A percentile compares a stretch with the other conserved stretches of the same genome.
Evolutionary conservation across 2,797 vertebrate genomes (phyloP).

Genomic region (Neomorphus geoffroyi): DNA sequence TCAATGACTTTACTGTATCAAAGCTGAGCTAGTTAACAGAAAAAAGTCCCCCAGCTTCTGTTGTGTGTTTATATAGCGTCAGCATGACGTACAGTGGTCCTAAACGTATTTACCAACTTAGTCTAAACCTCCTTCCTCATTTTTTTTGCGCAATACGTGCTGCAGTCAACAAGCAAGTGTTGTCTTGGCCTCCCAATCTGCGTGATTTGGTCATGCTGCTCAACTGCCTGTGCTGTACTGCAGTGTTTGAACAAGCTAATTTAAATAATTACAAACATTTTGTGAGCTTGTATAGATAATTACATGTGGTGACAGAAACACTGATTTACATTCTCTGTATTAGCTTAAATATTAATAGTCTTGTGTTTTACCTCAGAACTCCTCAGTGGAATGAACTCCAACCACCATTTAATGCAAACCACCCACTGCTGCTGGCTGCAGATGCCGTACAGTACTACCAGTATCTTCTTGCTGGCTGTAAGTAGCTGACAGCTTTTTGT

Average conservation of each 20-base stretch:
- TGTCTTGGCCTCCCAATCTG: slow-evolving; percentile 6
- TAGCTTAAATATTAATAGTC: slow-evolving; percentile 78
- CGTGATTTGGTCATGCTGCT: slow-evolving; percentile 16
- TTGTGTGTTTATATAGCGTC: slow-evolving; percentile 47
- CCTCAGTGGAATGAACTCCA: slow-evolving; percentile 98
- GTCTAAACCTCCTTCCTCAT: slow-evolving; percentile 17
- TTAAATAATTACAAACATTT: slow-evolving; percentile 75
- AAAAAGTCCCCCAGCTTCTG: not conserved
- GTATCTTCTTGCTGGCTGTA: slow-evolving; percentile 90
- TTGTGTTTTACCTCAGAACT: slow-evolving; percentile 84
- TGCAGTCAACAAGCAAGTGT: slow-evolving; percentile 24
- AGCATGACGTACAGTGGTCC: not conserved
- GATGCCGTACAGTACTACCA: slow-evolving; percentile 96
- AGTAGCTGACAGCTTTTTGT: slow-evolving; percentile 72
- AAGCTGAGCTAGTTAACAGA: slow-evolving; percentile 21
- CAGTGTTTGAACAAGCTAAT: slow-evolving; percentile 68
- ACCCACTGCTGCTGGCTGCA: slow-evolving; percentile 91
- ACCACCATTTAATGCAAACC: slow-evolving; percentile 94
- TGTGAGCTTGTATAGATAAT: slow-evolving; percentile 74
- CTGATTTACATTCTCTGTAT: slow-evolving; percentile 73
- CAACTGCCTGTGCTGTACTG: slow-evolving; percentile 54
- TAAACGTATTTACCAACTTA: not conserved
- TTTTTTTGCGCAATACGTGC: not conserved
- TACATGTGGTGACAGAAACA: slow-evolving; percentile 72
- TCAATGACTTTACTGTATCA: slow-evolving; percentile 36